These are phyloP conservation scores for Cheilosia impressa DNA, from an alignment of 2,888 invertebrate species.

Conservation along the genomic window DNA sequence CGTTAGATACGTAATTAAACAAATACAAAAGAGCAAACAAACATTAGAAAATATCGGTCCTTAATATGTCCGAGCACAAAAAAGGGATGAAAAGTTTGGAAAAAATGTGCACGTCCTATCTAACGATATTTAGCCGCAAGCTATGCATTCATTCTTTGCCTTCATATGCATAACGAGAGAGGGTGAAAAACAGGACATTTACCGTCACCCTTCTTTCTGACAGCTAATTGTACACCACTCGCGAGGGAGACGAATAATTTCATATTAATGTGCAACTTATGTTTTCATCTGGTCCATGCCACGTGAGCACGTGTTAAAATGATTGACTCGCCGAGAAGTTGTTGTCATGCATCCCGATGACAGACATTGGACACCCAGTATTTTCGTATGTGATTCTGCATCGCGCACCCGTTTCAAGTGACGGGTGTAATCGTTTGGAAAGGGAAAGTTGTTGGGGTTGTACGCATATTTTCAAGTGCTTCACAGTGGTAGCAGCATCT, in stretches of 20 bases:
- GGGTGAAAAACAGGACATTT: constrained; percentile 24
- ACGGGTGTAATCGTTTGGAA: constrained; percentile 57
- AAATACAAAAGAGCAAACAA: constrained; percentile 58
- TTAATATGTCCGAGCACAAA: constrained; percentile 1
- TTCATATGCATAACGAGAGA: background rate
- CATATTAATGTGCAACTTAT: constrained; percentile 37
- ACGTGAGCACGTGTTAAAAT: constrained; percentile 22
- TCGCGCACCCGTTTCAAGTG: constrained; percentile 13
- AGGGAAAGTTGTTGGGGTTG: constrained; percentile 40
- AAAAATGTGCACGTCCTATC: constrained; percentile 31
- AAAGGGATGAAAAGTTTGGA: constrained; percentile 39
- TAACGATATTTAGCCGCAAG: constrained; percentile 31
- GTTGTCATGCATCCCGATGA: constrained; percentile 36
- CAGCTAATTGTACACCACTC: constrained; percentile 19
- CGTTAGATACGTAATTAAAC: constrained; percentile 32
- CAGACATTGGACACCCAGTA: constrained; percentile 27
- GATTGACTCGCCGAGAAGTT: constrained; percentile 38
- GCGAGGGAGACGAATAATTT: constrained; percentile 4
- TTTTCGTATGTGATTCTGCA: constrained; percentile 10
- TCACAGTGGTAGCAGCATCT: constrained; percentile 20
- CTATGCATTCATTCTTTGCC: constrained; percentile 17
- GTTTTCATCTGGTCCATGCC: constrained; percentile 35
- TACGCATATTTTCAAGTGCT: constrained; percentile 17
- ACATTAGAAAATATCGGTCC: constrained; percentile 27
- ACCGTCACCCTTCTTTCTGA: constrained; percentile 24